Base-by-base conservation (phyloP, 1,140 invertebrate genomes). In the Megathymus violae region DNA sequence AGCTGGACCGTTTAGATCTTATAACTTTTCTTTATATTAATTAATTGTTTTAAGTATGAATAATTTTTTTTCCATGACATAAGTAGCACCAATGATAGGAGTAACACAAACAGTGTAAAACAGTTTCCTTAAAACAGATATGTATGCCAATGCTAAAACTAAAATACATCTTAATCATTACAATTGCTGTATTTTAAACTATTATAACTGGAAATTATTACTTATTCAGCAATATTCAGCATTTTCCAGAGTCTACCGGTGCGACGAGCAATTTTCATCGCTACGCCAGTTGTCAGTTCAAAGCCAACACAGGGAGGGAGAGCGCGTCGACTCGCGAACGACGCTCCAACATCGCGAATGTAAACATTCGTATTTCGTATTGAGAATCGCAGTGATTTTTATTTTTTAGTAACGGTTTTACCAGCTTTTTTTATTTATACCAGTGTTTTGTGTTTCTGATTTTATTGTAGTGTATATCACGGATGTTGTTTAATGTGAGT, bases 181-280 rank as follows among this genome's bases (percentile, higher is more conserved):
- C n/a, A n/a, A n/a, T n/a, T n/a, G n/a, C n/a, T n/a, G n/a, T n/a
- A n/a, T n/a, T n/a, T n/a, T n/a, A n/a, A n/a, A n/a, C n/a, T n/a
- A n/a, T n/a, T n/a, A n/a, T n/a, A n/a, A n/a, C n/a, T n/a, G n/a
- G n/a, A n/a, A n/a, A n/a, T n/a, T n/a, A n/a, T n/a, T n/a, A n/a
- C n/a, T n/a, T n/a, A n/a, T n/a, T 22, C 58, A 11, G 38, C 44
- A 13, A n/a, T 47, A 46, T 47, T 31, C 38, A 74, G 67, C 71
- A 71, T 82, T 82, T 82, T 80, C 76, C 80, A 71, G 71, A 67
- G 64, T n/a, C n/a, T n/a, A 59, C 46, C 62, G 61, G 67, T 51
- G 41, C 48, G 36, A 63, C 50, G 59, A 60, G 61, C 64, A 65
- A 76, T 76, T 82, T 82, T 79, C 74, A 62, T 74, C 62, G 64